These are phyloP conservation scores for Xestia ashworthii DNA, from an alignment of 2,888 invertebrate genomes.

Conservation along the genomic window DNA sequence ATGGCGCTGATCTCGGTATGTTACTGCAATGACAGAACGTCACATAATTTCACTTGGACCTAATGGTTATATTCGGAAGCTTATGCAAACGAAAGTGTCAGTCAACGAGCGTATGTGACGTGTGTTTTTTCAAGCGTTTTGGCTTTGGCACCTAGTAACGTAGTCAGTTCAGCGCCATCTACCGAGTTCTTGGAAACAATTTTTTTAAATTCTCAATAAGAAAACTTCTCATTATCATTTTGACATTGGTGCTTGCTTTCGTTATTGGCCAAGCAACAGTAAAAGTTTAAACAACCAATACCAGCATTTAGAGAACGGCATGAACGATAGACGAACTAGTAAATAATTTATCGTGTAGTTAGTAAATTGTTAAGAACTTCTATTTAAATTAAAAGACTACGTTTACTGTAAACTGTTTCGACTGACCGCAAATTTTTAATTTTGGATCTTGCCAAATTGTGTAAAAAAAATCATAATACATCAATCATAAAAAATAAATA, in stretches of 20 bases:
- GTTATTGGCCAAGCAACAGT: slow-evolving; percentile 21
- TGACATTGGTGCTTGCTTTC: not conserved
- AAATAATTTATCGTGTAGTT: slow-evolving; percentile 64
- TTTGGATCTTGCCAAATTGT: slow-evolving; percentile 85
- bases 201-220: no score
- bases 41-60: no score
- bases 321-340: slow-evolving; percentile 55
- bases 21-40: no score
- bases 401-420: slow-evolving; percentile 71
- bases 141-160: no score
- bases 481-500: slow-evolving; percentile 39
- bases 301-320: slow-evolving; percentile 60
- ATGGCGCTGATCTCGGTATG: no score
- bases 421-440: slow-evolving; percentile 75
- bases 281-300: slow-evolving; percentile 17
- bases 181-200: no score
- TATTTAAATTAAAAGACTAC: slow-evolving; percentile 74
- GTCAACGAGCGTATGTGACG: no score
- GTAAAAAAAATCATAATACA: slow-evolving; percentile 61
- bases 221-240: not conserved
- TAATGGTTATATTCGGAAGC: no score
- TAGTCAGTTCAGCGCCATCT: no score
- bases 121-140: no score
- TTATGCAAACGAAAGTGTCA: no score
- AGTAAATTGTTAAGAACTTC: slow-evolving; percentile 63